Evolutionary conservation across 2,888 invertebrate genomes (phyloP).

Genomic region (Aporophyla nigra): DNA sequence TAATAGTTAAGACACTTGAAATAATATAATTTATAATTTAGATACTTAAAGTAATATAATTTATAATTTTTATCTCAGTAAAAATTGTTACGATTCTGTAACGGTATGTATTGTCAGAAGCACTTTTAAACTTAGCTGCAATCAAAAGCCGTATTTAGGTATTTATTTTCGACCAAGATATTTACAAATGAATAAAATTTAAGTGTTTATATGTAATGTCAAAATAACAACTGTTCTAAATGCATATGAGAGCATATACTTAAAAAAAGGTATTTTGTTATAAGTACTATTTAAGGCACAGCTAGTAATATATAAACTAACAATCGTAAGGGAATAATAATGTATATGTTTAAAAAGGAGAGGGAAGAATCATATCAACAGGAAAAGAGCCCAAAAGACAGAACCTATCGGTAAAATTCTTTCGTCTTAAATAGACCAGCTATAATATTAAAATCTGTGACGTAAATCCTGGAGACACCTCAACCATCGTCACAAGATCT

Average conservation of each 20-base stretch:
- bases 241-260: no score
- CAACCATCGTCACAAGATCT: slow-evolving; percentile 14
- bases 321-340: background rate
- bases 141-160: background rate
- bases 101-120: background rate
- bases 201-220: no score
- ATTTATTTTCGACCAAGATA: background rate
- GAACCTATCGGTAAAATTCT: no score
- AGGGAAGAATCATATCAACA: no score
- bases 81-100: background rate
- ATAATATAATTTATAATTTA: background rate
- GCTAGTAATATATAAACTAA: background rate
- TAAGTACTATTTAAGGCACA: no score
- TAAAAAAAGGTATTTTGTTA: no score
- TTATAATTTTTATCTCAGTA: background rate
- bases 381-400: background rate
- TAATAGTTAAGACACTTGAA: slow-evolving; percentile 6
- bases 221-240: no score
- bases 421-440: background rate
- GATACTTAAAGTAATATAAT: background rate
- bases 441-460: background rate
- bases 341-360: background rate
- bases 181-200: background rate
- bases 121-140: background rate
- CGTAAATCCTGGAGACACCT: background rate